Conservation (phyloP, 2,888 invertebrate species). For the Microctonus aethiopoides region DNA sequence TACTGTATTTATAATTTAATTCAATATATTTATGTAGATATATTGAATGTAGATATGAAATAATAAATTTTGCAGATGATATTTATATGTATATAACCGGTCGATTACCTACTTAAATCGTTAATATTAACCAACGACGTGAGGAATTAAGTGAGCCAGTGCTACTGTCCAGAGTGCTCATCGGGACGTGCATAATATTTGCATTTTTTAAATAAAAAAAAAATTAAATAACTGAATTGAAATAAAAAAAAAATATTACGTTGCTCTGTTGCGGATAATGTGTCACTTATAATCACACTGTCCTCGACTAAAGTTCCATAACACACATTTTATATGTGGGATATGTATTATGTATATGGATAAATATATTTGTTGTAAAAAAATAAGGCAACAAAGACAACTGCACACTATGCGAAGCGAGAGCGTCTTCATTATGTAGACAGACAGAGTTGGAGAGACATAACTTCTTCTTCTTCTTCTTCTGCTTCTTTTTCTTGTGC, state of each 20-base stretch:
- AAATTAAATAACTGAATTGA: no score
- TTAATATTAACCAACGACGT: conserved; percentile 26
- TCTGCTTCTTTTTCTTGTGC: no score
- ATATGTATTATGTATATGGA: background rate
- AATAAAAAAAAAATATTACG: conserved; percentile 17
- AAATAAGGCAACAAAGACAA: no score
- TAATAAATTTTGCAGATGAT: background rate
- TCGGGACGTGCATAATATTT: conserved; percentile 14
- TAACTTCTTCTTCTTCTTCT: no score
- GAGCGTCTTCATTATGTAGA: conserved; percentile 19
- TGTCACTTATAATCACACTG: conserved; percentile 46
- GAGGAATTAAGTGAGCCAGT: background rate
- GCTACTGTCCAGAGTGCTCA: conserved; percentile 21
- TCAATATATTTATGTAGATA: no score
- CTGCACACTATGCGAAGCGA: no score
- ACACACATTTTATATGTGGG: background rate
- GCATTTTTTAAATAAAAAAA: no score
- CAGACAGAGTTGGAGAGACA: conserved; percentile 15
- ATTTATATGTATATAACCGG: conserved; percentile 30
- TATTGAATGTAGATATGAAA: conserved; percentile 9
- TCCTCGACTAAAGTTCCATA: conserved; percentile 40
- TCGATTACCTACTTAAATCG: conserved; percentile 34
- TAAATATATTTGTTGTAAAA: conserved; percentile 17
- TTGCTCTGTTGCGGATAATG: conserved; percentile 41
- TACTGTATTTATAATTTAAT: background rate